Evolutionary conservation across 1,140 invertebrate genomes (phyloP).

Genomic region (Scaptodrosophila lebanonensis): DNA sequence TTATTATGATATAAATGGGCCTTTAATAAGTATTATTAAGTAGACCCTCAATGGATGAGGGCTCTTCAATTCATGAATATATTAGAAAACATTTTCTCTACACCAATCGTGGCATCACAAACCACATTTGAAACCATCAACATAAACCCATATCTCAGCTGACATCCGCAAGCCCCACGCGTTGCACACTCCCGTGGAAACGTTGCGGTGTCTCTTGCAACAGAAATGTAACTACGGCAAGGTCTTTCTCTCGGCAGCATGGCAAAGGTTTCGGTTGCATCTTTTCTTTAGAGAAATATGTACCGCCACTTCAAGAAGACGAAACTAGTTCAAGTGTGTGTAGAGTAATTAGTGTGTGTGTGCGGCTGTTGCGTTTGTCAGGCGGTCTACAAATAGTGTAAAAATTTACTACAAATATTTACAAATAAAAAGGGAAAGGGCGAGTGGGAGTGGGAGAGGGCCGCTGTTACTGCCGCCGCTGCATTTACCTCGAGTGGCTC

Average conservation of each 20-base stretch:
- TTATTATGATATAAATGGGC: too few relatives aligned
- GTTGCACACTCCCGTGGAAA: background rate
- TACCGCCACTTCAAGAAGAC: constrained; percentile 13
- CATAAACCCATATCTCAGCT: too few relatives aligned
- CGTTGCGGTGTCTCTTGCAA: too few relatives aligned
- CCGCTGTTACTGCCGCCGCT: background rate
- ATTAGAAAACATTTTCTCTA: too few relatives aligned
- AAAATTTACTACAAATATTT: constrained; percentile 51
- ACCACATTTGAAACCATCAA: too few relatives aligned
- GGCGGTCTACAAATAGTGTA: constrained; percentile 15
- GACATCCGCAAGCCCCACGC: too few relatives aligned
- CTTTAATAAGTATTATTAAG: too few relatives aligned
- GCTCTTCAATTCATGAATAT: too few relatives aligned
- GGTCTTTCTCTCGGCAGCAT: constrained; percentile 21
- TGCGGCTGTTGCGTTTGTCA: constrained; percentile 28
- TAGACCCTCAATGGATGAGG: too few relatives aligned
- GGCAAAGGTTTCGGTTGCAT: constrained; percentile 19
- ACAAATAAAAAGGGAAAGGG: constrained; percentile 25
- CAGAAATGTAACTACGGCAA: constrained; percentile 32
- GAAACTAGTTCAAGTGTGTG: constrained; percentile 64
- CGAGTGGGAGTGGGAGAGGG: too few relatives aligned
- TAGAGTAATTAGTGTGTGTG: constrained; percentile 52
- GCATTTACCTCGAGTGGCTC: constrained; percentile 43
- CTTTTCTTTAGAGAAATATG: constrained; percentile 22
- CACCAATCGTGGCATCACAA: too few relatives aligned